phyloP scores from a whole-genome alignment of 2,888 invertebrate species.

The Machimus rusticus region DNA sequence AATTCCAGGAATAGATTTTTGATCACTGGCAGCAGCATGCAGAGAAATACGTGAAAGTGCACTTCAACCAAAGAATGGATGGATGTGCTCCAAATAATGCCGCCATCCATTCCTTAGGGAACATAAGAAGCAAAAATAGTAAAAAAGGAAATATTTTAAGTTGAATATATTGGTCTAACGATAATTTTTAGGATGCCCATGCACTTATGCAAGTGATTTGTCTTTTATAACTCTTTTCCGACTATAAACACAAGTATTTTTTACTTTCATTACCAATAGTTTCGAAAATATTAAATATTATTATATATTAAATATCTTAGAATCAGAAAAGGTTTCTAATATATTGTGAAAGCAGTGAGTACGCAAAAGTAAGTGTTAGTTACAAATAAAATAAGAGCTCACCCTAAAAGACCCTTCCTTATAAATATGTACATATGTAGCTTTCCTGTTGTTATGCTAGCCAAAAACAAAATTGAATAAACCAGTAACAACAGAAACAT shows the following conservation, averaged over 20 bases:
- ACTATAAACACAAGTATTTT: too few species aligned
- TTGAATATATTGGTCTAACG: neutral
- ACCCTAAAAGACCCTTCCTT: neutral
- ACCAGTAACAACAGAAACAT: neutral
- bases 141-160: neutral
- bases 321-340: neutral
- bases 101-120: neutral
- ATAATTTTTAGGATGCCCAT: neutral
- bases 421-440: neutral
- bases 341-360: neutral
- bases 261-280: neutral
- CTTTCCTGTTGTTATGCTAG: neutral
- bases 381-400: neutral
- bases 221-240: neutral
- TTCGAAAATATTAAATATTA: too few species aligned
- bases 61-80: neutral
- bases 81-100: neutral
- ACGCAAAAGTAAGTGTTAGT: neutral
- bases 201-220: neutral
- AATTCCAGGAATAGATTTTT: neutral
- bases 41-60: neutral
- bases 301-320: neutral
- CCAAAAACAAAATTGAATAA: neutral
- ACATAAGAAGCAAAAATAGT: neutral
- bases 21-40: neutral